Base-by-base conservation (phyloP, 2,888 invertebrate species). In the Nomada ferruginata region DNA sequence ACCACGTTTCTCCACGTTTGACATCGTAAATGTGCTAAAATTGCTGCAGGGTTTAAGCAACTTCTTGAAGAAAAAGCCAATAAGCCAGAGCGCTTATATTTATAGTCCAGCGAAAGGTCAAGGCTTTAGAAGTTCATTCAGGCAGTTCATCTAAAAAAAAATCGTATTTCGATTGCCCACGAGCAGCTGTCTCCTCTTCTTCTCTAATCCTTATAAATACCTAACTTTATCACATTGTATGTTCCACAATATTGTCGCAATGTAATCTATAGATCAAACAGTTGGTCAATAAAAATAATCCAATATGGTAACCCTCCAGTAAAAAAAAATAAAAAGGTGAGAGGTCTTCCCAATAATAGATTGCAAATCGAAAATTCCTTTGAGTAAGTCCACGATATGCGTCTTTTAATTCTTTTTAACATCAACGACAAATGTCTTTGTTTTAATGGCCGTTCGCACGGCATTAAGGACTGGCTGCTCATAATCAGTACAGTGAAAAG, bases 401-500 rank as follows among this genome's bases (percentile, higher is more conserved):
- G 26, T 26, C 26, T 26, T 26, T 26, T 2, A 26, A 26, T 26
- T 26, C 26, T 26, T 26, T 26, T 26, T 26, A 26, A 26, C 26
- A 26, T 26, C 26, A 26, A 26, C 26, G 26, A 26, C 26, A 36
- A 36, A 36, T 36, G 36, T 61, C 61, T 42, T 44, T 26, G 1
- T 18, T 61, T 42, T n/a, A 42, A 26, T 15, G 74, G 53, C 60
- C 65, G 65, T 66, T 61, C 57, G 23, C 50, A 65, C 20, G 44
- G 60, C 29, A 66, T 36, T 75, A 66, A 68, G 63, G 55, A 50
- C 61, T 61, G 66, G 61, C 55, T 68, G 66, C 53, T 68, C 66
- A 75, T 78, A 36, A 78, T 78, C 61, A 61, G 77, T 55, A 42
- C 23, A 55, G 75, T 55, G 29, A 61, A 75, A 61, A 66, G 18